These are phyloP conservation scores for Loripinus fragilis DNA, from an alignment of 2,888 invertebrate genomes.

Conservation along the genomic window DNA sequence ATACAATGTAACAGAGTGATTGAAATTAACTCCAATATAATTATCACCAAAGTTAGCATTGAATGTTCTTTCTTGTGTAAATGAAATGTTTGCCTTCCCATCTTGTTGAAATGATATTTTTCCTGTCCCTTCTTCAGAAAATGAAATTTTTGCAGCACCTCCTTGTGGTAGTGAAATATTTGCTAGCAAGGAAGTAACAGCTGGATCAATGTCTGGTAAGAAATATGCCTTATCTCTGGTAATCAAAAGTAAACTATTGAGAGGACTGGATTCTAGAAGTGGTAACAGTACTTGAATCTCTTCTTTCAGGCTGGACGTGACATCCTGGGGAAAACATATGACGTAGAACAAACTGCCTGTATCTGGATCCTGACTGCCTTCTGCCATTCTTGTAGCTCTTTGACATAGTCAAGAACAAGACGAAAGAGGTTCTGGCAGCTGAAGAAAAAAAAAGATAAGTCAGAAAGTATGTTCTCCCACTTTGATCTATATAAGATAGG, in stretches of 20 bases:
- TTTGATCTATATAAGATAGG: too few relatives aligned
- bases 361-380: too few relatives aligned
- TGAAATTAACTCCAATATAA: neutral
- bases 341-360: neutral
- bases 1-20: neutral
- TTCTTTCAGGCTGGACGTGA: neutral
- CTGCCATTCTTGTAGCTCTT: too few relatives aligned
- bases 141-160: too few relatives aligned
- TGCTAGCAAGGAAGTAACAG: neutral
- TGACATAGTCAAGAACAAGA: too few relatives aligned
- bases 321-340: conserved; percentile 6
- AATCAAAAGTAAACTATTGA: neutral
- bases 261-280: neutral
- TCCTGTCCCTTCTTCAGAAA: too few relatives aligned
- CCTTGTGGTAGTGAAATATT: neutral
- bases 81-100: neutral
- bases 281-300: neutral
- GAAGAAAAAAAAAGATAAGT: too few relatives aligned
- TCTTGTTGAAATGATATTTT: too few relatives aligned
- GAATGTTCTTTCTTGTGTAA: neutral
- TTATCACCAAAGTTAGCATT: neutral
- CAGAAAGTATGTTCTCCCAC: too few relatives aligned
- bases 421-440: too few relatives aligned
- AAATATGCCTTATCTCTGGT: neutral
- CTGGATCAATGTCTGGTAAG: neutral